These are phyloP conservation scores for Scyliorhinus canicula DNA, from an alignment of 2,797 vertebrate genomes.

Conservation along the genomic window DNA sequence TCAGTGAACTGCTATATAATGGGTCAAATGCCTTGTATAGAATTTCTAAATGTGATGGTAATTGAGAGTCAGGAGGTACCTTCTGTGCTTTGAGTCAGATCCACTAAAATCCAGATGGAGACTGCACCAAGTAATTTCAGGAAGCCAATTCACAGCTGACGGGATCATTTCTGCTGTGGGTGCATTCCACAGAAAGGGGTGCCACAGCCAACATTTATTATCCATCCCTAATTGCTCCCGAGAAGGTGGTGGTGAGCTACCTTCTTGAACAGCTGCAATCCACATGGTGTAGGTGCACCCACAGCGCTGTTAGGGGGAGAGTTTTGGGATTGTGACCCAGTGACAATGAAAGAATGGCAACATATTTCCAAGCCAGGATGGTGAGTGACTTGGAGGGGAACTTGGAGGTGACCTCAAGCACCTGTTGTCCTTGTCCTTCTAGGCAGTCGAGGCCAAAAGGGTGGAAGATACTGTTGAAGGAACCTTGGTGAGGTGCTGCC, in stretches of 20 bases:
- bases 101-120: neutral
- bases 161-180: too few relatives aligned
- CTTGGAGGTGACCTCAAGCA: neutral
- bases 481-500: neutral
- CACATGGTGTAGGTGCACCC: neutral
- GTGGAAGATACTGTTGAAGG: neutral
- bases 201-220: neutral
- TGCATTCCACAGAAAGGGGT: neutral
- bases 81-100: neutral
- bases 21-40: slow-evolving; percentile 9
- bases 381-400: neutral
- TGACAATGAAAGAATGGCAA: neutral
- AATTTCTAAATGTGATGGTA: neutral
- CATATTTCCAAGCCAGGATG: neutral
- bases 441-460: neutral
- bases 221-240: neutral
- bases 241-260: neutral
- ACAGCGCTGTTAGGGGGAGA: neutral
- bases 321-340: neutral
- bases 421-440: neutral
- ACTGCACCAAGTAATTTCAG: neutral
- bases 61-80: neutral
- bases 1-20: slow-evolving; percentile 16
- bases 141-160: neutral
- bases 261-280: neutral